Conservation (phyloP, 2,797 vertebrate genomes). For the Emys orbicularis region DNA sequence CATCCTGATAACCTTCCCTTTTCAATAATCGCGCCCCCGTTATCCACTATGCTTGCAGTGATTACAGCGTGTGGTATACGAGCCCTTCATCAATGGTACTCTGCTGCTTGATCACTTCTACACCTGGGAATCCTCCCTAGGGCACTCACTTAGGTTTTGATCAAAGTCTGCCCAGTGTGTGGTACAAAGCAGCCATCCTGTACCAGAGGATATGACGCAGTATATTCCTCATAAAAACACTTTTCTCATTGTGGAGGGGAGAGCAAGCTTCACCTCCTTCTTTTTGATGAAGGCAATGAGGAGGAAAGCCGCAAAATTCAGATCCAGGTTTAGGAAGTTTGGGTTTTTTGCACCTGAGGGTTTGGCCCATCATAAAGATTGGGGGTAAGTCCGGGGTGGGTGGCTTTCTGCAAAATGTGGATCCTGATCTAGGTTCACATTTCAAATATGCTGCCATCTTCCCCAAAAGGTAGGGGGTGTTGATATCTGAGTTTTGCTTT, state of each 20-base stretch:
- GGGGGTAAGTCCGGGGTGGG: fast-evolving
- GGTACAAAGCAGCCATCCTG: neutral
- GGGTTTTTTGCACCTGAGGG: fast-evolving
- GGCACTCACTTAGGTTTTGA: neutral
- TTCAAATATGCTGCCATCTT: neutral
- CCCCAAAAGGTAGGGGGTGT: fast-evolving
- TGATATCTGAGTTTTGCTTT: neutral
- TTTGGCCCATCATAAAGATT: neutral
- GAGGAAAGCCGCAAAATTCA: neutral
- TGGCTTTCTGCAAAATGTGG: fast-evolving
- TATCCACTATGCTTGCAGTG: fast-evolving
- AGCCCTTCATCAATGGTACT: neutral
- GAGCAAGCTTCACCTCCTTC: neutral
- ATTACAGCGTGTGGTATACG: neutral
- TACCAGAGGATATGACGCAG: neutral
- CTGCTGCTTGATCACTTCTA: neutral
- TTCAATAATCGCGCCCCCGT: neutral
- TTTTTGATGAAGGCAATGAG: neutral
- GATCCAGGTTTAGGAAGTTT: neutral
- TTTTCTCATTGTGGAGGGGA: neutral
- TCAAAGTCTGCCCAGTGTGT: neutral
- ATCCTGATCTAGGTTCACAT: neutral
- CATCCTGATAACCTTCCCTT: neutral
- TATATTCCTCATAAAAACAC: neutral
- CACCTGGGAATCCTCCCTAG: neutral